Base-by-base conservation (phyloP, 2,888 invertebrate genomes). In the Unio delphinus region DNA sequence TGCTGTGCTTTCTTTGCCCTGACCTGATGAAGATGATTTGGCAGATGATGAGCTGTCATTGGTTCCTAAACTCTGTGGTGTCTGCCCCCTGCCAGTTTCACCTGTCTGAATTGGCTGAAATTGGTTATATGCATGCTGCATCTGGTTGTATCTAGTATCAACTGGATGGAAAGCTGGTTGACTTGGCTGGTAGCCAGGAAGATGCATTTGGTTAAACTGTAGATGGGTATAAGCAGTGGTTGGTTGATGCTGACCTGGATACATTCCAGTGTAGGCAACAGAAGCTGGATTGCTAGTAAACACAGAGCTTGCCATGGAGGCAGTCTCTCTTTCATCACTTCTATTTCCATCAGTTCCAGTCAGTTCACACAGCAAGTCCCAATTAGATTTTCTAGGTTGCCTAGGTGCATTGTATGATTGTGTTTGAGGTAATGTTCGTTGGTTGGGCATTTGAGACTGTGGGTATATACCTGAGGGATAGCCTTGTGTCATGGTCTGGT, bases 341-440 rank as follows among this genome's bases (percentile, higher is more conserved):
- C 72, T 68, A 18, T 75, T 74, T 30, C 78, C 63, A 23, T 80
- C 77, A 18, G 72, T 75, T 57, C 83, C 84, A 1, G 86, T 87
- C 65, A 87, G 70, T 30, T 80, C 79, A 72, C 83, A 81, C 23
- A 87, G 68, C 72, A 82, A 69, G 54, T 87, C 86, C 86, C 86
- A 87, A 64, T 84, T 85, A 60, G 86, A 85, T 45, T 80, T 83
- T 26, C 70, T 64, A 2, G 76, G 77, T 63, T 79, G 68, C 20
- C 74, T 65, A 6, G 79, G 69, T n/a, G 61, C 65, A 54, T 55
- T 69, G 20, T 74, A 65, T 58, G 69, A 60, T 30, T 71, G 67
- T n/a, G 63, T 56, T 26, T 26, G 63, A 58, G 62, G 64, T 26
- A 64, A 60, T 4, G 20, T 34, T n/a, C 60, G 34, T 20, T 57